phyloP scores from a whole-genome alignment of 2,113 vertebrate species.

The Paracyprichromis sp. region DNA sequence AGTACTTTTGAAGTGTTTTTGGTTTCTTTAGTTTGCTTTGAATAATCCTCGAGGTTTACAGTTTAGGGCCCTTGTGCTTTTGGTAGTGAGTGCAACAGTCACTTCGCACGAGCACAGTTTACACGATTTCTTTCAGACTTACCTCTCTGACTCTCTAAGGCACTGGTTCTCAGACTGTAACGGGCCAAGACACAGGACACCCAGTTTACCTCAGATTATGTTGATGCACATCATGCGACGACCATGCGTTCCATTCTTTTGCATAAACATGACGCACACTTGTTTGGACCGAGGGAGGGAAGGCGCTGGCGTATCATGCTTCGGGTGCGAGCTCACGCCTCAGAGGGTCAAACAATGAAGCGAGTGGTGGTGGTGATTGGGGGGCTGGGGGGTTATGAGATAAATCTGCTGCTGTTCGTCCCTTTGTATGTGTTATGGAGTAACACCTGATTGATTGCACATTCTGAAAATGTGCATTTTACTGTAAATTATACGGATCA shows the following conservation, averaged over 20 bases:
- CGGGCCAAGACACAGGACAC: conserved; percentile 48
- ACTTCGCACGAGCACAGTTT: conserved; percentile 59
- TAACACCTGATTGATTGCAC: not conserved
- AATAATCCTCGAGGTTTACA: conserved; percentile 66
- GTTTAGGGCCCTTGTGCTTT: conserved; percentile 54
- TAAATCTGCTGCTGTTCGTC: conserved; percentile 16
- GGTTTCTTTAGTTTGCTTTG: conserved; percentile 20
- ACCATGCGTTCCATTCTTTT: conserved; percentile 29
- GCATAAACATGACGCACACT: conserved; percentile 20
- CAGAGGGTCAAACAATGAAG: not conserved
- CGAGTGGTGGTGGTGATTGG: not conserved
- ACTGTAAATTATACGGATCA: conserved; percentile 4
- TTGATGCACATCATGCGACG: conserved; percentile 49
- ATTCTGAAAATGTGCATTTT: conserved; percentile 16
- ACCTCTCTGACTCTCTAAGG: conserved; percentile 59
- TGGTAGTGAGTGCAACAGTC: conserved; percentile 41
- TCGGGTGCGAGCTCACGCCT: not conserved
- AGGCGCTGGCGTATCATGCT: not conserved
- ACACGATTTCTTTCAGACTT: conserved; percentile 61
- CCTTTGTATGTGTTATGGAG: not conserved
- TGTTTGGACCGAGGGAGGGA: conserved; percentile 7
- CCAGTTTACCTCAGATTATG: conserved; percentile 60
- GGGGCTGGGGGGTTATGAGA: not conserved
- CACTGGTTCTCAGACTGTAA: conserved; percentile 53
- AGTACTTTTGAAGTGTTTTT: conserved; percentile 55